Conservation (phyloP, 2,888 invertebrate genomes). For the Heliconius ethilla region DNA sequence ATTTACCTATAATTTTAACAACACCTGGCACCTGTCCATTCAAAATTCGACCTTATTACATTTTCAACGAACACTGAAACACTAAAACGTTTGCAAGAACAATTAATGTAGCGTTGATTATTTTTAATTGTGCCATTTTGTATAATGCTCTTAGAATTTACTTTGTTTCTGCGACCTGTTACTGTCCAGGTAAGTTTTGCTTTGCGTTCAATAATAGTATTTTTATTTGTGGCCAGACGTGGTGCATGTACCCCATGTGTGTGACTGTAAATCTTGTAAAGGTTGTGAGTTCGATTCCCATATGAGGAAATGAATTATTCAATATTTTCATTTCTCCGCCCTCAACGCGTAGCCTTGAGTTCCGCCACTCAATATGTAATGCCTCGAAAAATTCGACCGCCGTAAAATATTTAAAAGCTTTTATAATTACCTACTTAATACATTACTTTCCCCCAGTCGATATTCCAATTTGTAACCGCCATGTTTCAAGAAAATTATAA, state of each 20-base stretch:
- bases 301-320: neutral
- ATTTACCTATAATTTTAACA: too few relatives aligned
- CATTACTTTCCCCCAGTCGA: too few relatives aligned
- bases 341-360: too few relatives aligned
- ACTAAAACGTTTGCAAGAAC: neutral
- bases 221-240: neutral
- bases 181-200: neutral
- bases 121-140: neutral
- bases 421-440: too few relatives aligned
- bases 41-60: neutral
- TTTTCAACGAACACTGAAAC: neutral
- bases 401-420: too few relatives aligned
- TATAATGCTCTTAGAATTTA: neutral
- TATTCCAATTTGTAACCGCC: neutral
- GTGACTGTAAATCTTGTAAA: too few relatives aligned
- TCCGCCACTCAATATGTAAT: too few relatives aligned
- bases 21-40: neutral
- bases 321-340: too few relatives aligned
- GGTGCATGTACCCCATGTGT: too few relatives aligned
- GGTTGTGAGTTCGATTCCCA: too few relatives aligned
- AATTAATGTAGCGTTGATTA: neutral
- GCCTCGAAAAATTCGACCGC: too few relatives aligned
- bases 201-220: neutral
- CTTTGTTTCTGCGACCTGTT: neutral
- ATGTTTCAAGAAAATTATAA: neutral